Evolutionary conservation across 2,888 invertebrate genomes (phyloP), one percentile per base, ranked within the genome.

Genomic region (Ceramica pisi): DNA sequence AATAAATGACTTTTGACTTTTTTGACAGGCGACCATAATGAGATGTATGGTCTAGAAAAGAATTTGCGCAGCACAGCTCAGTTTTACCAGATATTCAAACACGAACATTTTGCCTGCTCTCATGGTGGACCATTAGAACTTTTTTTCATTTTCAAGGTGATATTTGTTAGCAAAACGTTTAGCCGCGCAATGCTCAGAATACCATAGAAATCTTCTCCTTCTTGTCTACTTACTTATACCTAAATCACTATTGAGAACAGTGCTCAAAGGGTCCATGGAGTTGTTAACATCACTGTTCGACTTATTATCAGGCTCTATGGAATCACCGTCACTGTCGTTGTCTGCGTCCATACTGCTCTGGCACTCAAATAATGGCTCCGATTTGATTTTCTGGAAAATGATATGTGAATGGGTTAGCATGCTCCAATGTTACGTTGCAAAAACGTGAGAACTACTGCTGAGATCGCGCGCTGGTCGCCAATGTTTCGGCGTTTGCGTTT

Each of bases 331-430:
- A n/a, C 80, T 81, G 41, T 67, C 71, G 38, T 67, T 78, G 21
- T 78, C 79, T 12, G 67, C 80, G 1, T 82, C 80, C 46, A 78
- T 51, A 51, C 82, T 81, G 50, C 83, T 84, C 19, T 88, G 82
- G n/a, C 76, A 86, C 55, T 90, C 90, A 50, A 86, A 88, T 12
- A 86, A 48, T 7, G 93, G 93, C 62, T 94, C 94, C 0, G 83
- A 73, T 84, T 94, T 94, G 31, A 94, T 90, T 76, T 89, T 83
- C 94, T 94, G 82, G 5, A 90, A 90, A 14, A 59, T 1, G 38
- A 69, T 55, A 73, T 67, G 7, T 56, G n/a, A 44, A 23, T n/a
- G 3, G 4, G 1, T 35, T 2, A 46, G 7, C 12, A 23, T 41
- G 8, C 14, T 21, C 1, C 16, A 41, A 8, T 38, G 26, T 16